Base-by-base conservation (phyloP, 1,140 invertebrate species). In the Eueides isabella region DNA sequence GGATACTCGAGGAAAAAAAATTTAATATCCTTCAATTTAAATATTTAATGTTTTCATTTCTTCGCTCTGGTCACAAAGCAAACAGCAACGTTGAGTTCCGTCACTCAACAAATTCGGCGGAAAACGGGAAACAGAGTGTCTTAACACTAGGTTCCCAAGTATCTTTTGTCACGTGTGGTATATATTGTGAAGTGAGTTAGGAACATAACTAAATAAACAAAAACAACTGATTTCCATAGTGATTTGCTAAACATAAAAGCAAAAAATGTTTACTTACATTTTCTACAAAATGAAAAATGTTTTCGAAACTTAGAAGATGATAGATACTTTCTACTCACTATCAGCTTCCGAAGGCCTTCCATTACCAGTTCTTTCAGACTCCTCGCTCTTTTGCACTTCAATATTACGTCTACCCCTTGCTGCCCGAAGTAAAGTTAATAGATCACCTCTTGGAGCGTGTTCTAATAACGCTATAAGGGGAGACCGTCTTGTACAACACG, bases 391-490 rank as follows among this genome's bases (percentile, higher is more conserved):
- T 35, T 84, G 77, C 1, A 69, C 44, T 2, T 87, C 85, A 12
- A 71, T n/a, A 16, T 83, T 80, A 3, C 83, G 67, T 11, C 77
- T 84, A 0, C 86, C 87, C 64, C 90, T 83, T 0, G 91, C 91
- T 1, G 86, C 71, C 64, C 87, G 75, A 14, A 94, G 82, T 1
- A 96, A 95, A 2, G 94, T 94, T 65, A 97, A 95, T 61, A 98
- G 91, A 88, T 97, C 97, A 2, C 97, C 97, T 69, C 95, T 95
- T 0, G 96, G 95, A 19, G 97, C 95, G 81, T 96, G 97, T 84
- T 98, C 97, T 90, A 98, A 95, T 1, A 98, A 93, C 65, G 97
- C 95, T 38, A 96, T 95, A 81, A 94, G 95, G 16, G 95, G 97
- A 75, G 94, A 91, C 55, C 93, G 87, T n/a, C 93, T 89, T 1